Conservation (phyloP, 2,113 vertebrate genomes). For the Riparia riparia region DNA sequence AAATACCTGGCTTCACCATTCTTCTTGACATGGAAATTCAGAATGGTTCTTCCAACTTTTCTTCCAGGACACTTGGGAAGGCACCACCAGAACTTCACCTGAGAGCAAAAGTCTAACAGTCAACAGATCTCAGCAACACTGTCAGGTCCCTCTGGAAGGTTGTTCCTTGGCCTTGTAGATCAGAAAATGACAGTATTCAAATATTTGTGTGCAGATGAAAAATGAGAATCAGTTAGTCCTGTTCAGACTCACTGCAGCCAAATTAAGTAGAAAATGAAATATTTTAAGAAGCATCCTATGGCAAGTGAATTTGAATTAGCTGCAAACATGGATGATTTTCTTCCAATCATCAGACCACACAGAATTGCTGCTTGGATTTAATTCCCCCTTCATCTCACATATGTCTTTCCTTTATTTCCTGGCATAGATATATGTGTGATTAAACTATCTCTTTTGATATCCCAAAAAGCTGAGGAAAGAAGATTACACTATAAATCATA, state of each 20-base stretch:
- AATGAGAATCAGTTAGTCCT: slow-evolving; percentile 27
- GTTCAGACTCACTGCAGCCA: slow-evolving; percentile 27
- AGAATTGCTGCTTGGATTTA: slow-evolving; percentile 18
- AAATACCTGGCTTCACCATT: background rate
- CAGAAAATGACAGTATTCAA: background rate
- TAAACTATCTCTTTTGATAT: slow-evolving; percentile 60
- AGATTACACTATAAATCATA: slow-evolving; percentile 54
- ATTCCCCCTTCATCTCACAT: slow-evolving; percentile 18
- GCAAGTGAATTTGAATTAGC: slow-evolving; percentile 59
- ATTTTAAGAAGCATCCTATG: slow-evolving; percentile 48
- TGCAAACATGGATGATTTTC: slow-evolving; percentile 36
- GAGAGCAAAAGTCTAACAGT: background rate
- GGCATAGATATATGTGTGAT: slow-evolving; percentile 51
- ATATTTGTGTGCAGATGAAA: slow-evolving; percentile 11
- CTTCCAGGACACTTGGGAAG: background rate
- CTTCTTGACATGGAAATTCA: background rate
- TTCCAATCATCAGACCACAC: background rate
- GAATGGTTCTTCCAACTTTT: background rate
- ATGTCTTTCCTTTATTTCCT: slow-evolving; percentile 42
- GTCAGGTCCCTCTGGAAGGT: background rate
- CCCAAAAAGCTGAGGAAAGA: slow-evolving; percentile 20
- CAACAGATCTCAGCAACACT: background rate
- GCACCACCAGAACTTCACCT: background rate
- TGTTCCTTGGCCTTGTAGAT: background rate
- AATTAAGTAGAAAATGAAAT: slow-evolving; percentile 63